phyloP scores from a whole-genome alignment of 2,113 vertebrate species.

The Hippolais icterina region DNA sequence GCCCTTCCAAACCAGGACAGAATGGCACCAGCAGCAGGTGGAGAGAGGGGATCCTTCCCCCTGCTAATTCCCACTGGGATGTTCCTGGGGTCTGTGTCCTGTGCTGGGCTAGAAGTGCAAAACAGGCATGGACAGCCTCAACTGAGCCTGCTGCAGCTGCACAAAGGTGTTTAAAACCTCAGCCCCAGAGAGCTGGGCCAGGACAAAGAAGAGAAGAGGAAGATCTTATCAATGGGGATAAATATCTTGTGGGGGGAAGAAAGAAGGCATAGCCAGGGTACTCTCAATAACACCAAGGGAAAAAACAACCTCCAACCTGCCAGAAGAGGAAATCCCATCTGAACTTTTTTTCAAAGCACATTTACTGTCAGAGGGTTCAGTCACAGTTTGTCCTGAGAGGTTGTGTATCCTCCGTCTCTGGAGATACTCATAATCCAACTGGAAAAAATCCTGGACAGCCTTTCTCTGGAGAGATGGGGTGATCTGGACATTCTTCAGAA shows the following conservation, averaged over 20 bases:
- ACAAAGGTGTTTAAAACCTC: not conserved
- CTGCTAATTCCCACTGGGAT: not conserved
- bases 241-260: fast-evolving
- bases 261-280: not conserved
- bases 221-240: not conserved
- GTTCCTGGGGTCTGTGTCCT: not conserved
- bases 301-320: not conserved
- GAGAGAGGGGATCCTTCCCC: not conserved
- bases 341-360: not conserved
- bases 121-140: not conserved
- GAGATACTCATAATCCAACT: not conserved
- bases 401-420: too few relatives aligned
- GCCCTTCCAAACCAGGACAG: not conserved
- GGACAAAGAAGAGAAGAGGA: not conserved
- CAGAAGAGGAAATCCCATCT: not conserved
- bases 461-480: not conserved
- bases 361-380: not conserved
- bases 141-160: not conserved
- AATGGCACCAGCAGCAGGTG: not conserved
- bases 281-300: fast-evolving
- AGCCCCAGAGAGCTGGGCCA: not conserved
- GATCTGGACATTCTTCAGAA: not conserved
- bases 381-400: not conserved
- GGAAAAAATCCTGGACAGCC: not conserved
- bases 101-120: not conserved